Conservation (phyloP, 1,140 invertebrate species). For the Achatina immaculata region DNA sequence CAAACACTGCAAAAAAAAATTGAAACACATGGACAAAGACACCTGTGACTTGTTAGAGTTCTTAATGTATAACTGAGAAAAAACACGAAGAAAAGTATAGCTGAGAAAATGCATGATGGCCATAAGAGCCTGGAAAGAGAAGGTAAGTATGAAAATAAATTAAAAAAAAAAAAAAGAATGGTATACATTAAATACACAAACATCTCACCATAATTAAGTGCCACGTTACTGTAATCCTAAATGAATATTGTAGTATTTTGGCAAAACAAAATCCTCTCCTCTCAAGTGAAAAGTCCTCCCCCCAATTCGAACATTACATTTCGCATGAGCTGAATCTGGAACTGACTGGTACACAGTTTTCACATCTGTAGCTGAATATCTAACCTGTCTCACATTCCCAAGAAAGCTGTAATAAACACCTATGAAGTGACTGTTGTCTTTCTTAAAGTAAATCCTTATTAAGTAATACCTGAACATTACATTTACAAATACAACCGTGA, state of each 20-base stretch:
- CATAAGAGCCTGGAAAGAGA: no score
- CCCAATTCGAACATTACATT: not conserved
- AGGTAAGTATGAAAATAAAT: no score
- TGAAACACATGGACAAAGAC: no score
- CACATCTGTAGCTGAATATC: conserved; percentile 12
- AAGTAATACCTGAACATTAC: not conserved
- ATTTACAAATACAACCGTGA: not conserved
- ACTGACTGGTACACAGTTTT: not conserved
- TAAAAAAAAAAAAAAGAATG: not conserved
- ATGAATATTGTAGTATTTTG: conserved; percentile 25
- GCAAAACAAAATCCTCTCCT: conserved; percentile 18
- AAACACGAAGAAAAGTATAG: no score
- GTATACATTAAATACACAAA: not conserved
- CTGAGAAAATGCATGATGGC: no score
- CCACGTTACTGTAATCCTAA: not conserved
- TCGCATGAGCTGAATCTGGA: not conserved
- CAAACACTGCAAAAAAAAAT: no score
- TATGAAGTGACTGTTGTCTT: conserved; percentile 3
- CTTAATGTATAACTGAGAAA: no score
- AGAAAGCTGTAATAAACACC: conserved; percentile 4
- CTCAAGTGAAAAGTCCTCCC: not conserved
- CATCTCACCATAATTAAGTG: no score
- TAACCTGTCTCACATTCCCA: not conserved
- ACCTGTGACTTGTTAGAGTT: no score
- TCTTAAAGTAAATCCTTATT: conserved; percentile 15